Evolutionary conservation across 2,113 vertebrate species (phyloP), one percentile per base, ranked within the genome.

Genomic region (Anarhynchus alexandrinus): DNA sequence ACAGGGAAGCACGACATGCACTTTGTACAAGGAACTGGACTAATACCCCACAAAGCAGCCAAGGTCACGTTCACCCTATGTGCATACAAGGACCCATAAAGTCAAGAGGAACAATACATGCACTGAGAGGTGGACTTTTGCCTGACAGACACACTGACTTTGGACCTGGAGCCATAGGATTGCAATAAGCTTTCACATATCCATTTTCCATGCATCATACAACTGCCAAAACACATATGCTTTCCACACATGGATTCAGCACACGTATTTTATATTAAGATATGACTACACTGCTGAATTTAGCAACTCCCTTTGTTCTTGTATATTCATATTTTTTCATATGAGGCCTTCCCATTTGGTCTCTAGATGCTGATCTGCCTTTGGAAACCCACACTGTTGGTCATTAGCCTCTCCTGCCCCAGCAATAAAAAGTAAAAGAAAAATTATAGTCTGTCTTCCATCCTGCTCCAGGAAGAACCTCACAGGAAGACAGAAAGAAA

Each of bases 401-500:
- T 93, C 26, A 54, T 49, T 80, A 89, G 32, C 38, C 21, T 71
- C 42, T 5, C 4, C 10, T 54, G 9, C 32, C 11, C 25, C 34
- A 19, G 15, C 2, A 64, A 23, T 10, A 76, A 70, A 40, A 73
- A 34, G 8, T 15, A 45, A 62, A 80, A 40, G 16, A 22, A 67
- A 91, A 92, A 62, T 14, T 52, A 59, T 13, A 69, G 25, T 47
- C 10, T 73, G 11, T 45, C 45, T 93, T 83, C 32, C 20, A 17
- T 67, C 61, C 38, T 67, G 32, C 61, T 55, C 42, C 36, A 89
- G 69, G n/a, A 84, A 62, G 29, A 92, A 49, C 25, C 22, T 66
- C 82, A 76, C 2, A 81, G 66, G 80, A 79, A 92, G 47, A 38
- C 19, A 86, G 65, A 90, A 78, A 86, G 65, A 90, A 78, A 42